Evolutionary conservation across 2,113 vertebrate genomes (phyloP).

Genomic region (Lepisosteus osseus): DNA sequence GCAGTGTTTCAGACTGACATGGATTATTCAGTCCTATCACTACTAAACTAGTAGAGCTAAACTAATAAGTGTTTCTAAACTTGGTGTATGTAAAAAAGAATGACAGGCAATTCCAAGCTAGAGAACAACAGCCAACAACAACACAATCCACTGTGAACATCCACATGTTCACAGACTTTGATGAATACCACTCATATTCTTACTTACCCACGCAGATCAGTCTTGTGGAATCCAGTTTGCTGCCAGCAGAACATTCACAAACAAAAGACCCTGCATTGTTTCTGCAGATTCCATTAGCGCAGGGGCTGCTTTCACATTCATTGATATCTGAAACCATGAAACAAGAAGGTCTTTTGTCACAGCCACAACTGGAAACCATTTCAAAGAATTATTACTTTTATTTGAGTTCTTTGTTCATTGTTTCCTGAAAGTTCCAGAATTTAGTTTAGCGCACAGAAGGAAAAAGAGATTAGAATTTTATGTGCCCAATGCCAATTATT

Average conservation of each 20-base stretch:
- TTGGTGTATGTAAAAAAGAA: too few species aligned
- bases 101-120: too few species aligned
- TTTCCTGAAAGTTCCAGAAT: not conserved
- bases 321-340: slow-evolving; percentile 67
- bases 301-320: slow-evolving; percentile 78
- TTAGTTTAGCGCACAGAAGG: not conserved
- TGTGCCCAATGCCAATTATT: not conserved
- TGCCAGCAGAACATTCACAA: slow-evolving; percentile 75
- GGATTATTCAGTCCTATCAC: too few species aligned
- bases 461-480: too few species aligned
- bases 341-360: not conserved
- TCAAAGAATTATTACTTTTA: not conserved
- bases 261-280: slow-evolving; percentile 79
- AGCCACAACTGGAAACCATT: not conserved
- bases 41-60: too few species aligned
- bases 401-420: not conserved
- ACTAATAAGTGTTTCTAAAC: too few species aligned
- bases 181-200: not conserved
- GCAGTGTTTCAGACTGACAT: too few species aligned
- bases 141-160: too few species aligned
- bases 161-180: too few species aligned
- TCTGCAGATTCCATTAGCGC: slow-evolving; percentile 74
- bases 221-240: slow-evolving; percentile 71
- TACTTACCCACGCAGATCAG: slow-evolving; percentile 74
- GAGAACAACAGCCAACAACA: too few species aligned